Evolutionary conservation across 1,140 invertebrate species (phyloP).

Genomic region (Cotesia chilonis): DNA sequence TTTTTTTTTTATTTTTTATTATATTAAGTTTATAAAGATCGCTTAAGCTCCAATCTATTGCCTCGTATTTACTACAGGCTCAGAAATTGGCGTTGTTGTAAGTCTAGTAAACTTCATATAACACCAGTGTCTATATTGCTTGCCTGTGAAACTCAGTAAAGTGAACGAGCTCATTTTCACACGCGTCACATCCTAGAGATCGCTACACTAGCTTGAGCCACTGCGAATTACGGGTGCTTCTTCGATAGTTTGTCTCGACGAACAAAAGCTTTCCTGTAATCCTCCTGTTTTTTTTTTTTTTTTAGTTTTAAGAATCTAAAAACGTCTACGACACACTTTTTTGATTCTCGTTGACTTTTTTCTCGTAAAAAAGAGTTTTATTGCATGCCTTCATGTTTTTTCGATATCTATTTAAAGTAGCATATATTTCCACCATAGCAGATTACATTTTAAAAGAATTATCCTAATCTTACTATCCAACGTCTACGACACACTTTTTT

Average conservation of each 20-base stretch:
- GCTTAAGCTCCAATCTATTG: too few species aligned
- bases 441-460: too few species aligned
- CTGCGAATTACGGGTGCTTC: conserved; percentile 32
- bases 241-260: conserved; percentile 32
- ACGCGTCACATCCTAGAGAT: conserved; percentile 35
- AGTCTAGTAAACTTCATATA: too few species aligned
- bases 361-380: background rate
- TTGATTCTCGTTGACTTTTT: background rate
- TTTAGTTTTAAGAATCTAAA: background rate
- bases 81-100: too few species aligned
- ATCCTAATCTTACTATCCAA: too few species aligned
- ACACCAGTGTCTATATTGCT: background rate
- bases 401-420: too few species aligned
- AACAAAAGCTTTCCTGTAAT: conserved; percentile 34
- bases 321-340: conserved; percentile 1
- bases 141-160: background rate
- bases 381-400: background rate
- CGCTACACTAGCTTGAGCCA: conserved; percentile 32
- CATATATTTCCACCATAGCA: too few species aligned
- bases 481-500: conserved; percentile 1
- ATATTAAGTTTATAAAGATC: too few species aligned
- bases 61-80: too few species aligned
- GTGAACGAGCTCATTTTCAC: conserved; percentile 17
- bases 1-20: too few species aligned
- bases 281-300: conserved; percentile 12